Percentiles rank a stretch among this genome's conserved stretches.
Evolutionary conservation across 2,113 vertebrate genomes (phyloP).

Genomic region (Maccullochella peelii): DNA sequence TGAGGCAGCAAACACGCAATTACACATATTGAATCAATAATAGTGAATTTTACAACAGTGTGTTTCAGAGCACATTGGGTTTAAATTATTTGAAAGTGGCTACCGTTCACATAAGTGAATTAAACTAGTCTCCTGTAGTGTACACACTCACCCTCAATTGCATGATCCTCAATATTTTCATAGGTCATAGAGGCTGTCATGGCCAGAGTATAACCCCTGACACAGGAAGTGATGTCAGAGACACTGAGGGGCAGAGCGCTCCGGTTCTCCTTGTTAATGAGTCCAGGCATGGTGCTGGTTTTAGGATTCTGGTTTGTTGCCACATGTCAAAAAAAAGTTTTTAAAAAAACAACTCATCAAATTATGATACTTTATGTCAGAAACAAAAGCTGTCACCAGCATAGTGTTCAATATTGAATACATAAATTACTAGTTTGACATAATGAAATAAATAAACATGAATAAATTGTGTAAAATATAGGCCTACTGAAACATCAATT

Average conservation of each 20-base stretch:
- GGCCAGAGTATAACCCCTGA: conserved; percentile 93
- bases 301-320: conserved; percentile 63
- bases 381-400: not conserved
- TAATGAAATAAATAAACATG: not conserved
- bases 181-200: conserved; percentile 95
- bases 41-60: conserved; percentile 8
- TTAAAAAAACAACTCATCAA: not conserved
- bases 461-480: not conserved
- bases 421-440: not conserved
- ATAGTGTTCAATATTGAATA: not conserved
- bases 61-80: not conserved
- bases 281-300: conserved; percentile 89
- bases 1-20: conserved; percentile 12
- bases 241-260: conserved; percentile 88
- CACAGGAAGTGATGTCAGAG: conserved; percentile 91
- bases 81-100: not conserved
- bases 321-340: conserved; percentile 11
- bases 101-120: not conserved
- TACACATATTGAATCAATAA: conserved; percentile 6
- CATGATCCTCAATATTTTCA: conserved; percentile 90
- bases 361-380: not conserved
- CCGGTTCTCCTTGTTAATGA: conserved; percentile 87
- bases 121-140: not conserved
- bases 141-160: conserved; percentile 88
- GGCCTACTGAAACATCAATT: not conserved